Evolutionary conservation across 2,113 vertebrate genomes (phyloP).

Genomic region (cat (Felis catus)): F.catus_Fca126_mat1.0 CM031412.1:79070001-79070500

Average conservation of each 20-base stretch:
- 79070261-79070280: not conserved
- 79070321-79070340: not conserved
- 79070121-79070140: not conserved
- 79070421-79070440: not conserved
- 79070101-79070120: accelerated
- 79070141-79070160: no score
- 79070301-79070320: accelerated
- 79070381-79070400: not conserved
- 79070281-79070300: not conserved
- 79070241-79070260: not conserved
- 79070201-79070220: not conserved
- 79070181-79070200: no score
- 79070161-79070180: no score
- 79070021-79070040: not conserved
- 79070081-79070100: not conserved
- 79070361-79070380: not conserved
- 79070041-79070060: not conserved
- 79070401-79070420: not conserved
- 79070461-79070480: accelerated
- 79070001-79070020: not conserved
- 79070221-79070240: not conserved
- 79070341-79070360: not conserved
- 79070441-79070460: not conserved
- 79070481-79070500: no score
- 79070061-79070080: no score